Base-by-base conservation (phyloP, 2,113 vertebrate genomes). In the Albula goreensis region DNA sequence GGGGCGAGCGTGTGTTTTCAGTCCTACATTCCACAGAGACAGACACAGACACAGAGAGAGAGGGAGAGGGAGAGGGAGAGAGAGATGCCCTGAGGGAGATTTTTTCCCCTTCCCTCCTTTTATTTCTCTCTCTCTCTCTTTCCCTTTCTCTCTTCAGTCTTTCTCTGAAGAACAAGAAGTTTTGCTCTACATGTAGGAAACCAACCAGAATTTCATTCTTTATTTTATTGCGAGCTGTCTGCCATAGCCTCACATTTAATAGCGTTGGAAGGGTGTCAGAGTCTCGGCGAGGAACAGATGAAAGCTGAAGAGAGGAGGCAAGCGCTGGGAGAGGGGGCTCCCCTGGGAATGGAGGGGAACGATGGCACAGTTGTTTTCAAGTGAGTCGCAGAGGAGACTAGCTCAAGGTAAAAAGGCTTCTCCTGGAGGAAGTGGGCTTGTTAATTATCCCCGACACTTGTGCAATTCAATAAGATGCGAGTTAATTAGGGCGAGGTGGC, bases 131-230 rank as follows among this genome's bases (percentile, higher is more conserved):
- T 57, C 52, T 83, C n/a, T 66, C 17, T 82, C 85, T 53, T 56
- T 49, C 11, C 48, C 41, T 11, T 4, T 25, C 82, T 83, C 49
- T 13, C 79, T 63, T 25, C 50, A 12, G 49, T 70, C 57, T 48
- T 57, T 50, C 80, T 85, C 80, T 78, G 52, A 87, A 85, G 87
- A 85, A 85, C 70, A 82, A 81, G 66, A 85, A 88, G 83, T 88
- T 84, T 85, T 88, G 79, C 87, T 88, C 66, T 82, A 85, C 83
- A 85, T 82, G 84, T 60, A n/a, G 80, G 79, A 70, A 82, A 82
- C 63, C 85, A 83, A 78, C 50, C 49, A 4, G 82, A 56, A 84
- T 88, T 85, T 81, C 87, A 41, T 41, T 82, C 50, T 78, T 50
- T 50, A 49, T 50, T 74, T 52, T 22, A 77, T 70, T 22, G 70